Base-by-base conservation (phyloP, 1,140 invertebrate genomes). In the Drosophila ercepeae region DNA sequence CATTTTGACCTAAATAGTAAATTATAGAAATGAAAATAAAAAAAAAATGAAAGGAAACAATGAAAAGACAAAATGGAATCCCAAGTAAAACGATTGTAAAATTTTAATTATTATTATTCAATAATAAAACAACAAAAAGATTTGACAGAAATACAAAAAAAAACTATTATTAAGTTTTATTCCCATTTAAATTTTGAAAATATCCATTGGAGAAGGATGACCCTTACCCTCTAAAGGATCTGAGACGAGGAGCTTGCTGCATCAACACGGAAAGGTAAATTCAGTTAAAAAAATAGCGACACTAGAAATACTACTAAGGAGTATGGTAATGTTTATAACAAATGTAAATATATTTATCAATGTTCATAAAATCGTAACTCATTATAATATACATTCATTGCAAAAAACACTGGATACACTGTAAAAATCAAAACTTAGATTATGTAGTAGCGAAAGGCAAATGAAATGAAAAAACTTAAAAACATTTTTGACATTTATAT, bases 91-190 rank as follows among this genome's bases (percentile, higher is more conserved):
- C 57, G 52, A 89, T 86, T 89, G 86, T 89, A 89, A 86, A 89
- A 89, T 89, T 89, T 89, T 89, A 89, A 89, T 89, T 89, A 89
- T 75, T 72, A 72, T 89, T 81, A 89, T 89, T 89, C 86, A 89
- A 89, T 89, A 89, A 89, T 81, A 89, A 89, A 86, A 32, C 78
- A 74, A 81, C 53, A 81, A 89, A 89, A 76, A 67, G 59, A 81
- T 88, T 88, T 82, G 58, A 81, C 76, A 86, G 67, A 86, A 82
- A 88, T 82, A 77, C 50, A 45, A 69, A 61, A 59, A 46, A 25
- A 59, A 41, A 23, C 18, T 49, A 48, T 32, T 32, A 11, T 52
- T 19, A 51, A 42, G 58, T 72, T 72, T 72, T 48, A 63, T 73
- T 72, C n/a, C 19, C 19, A 14, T 19, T 19, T 4, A 25, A 21